A percentile compares a stretch with the other conserved stretches of the same genome.
phyloP scores from a whole-genome alignment of 1,140 invertebrate genomes.

The Drosophila erecta region DNA sequence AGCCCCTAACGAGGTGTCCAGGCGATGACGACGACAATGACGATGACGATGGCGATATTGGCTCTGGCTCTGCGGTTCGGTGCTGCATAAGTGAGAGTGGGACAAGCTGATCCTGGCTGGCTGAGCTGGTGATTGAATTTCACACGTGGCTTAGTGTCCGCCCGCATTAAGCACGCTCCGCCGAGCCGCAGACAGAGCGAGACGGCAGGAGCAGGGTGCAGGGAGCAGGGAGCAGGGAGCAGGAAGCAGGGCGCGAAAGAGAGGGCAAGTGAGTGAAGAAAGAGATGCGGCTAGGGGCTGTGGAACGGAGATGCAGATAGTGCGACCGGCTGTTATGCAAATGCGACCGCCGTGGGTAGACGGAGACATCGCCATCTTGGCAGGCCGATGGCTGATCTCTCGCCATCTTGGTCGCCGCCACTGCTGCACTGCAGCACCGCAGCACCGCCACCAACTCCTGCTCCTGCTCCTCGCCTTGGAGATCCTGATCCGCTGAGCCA shows the following conservation, averaged over 20 bases:
- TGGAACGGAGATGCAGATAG: conserved; percentile 30
- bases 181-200: conserved; percentile 7
- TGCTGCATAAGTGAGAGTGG: conserved; percentile 44
- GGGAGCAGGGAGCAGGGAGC: background rate
- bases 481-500: conserved; percentile 44
- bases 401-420: conserved; percentile 65
- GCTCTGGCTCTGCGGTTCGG: conserved; percentile 20
- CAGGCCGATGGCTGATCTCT: conserved; percentile 69
- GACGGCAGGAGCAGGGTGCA: background rate
- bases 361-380: conserved; percentile 65
- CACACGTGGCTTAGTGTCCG: conserved; percentile 83
- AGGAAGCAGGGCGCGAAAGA: background rate
- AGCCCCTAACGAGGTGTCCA: conserved; percentile 76
- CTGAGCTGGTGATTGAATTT: conserved; percentile 71
- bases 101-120: conserved; percentile 17
- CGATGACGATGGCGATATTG: conserved; percentile 66
- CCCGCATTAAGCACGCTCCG: conserved; percentile 80
- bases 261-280: background rate
- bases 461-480: conserved; percentile 10
- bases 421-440: conserved; percentile 18
- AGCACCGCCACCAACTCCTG: conserved; percentile 3
- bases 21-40: conserved; percentile 58
- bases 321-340: conserved; percentile 47
- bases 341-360: conserved; percentile 9
- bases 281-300: background rate